Evolutionary conservation across 1,140 invertebrate genomes (phyloP), one percentile per base, ranked within the genome.

Genomic region (Cydia splendana): DNA sequence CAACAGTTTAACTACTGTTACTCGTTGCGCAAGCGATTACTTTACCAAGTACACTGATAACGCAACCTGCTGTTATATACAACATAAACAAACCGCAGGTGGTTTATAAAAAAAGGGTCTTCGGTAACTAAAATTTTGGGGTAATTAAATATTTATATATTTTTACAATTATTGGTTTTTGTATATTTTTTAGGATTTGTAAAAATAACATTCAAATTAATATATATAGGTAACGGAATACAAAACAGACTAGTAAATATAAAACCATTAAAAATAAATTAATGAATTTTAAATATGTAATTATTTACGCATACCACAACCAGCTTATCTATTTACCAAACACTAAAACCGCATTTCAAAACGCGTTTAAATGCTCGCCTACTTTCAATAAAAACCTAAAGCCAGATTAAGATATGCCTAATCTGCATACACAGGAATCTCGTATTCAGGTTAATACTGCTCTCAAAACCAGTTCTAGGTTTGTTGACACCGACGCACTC

Each of bases 371-470:
- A 62, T 24, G 57, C 57, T 20, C 18, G 57, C 51, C 51, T 53
- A n/a, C 18, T 62, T 62, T 62, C 57, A 62, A 62, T 62, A 62
- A 20, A 62, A 24, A 75, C 7, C 1, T 53, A 57, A 75, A 45
- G 42, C 51, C 74, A 75, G 51, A 75, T 53, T 51, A 45, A 75
- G 51, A 57, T 75, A 75, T 45, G 74, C 18, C 30, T 75, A 57
- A 53, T 75, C 51, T 75, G 51, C 51, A 53, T 75, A 51, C 51
- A 24, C 74, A 53, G 45, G 45, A 51, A 75, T 53, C 18, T 75
- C 74, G 24, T 71, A 71, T 71, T 71, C 34, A 20, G 67, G 67
- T 71, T 71, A 71, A 71, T 71, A 71, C 67, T 38, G 67, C 38
- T 71, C 67, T 38, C n/a, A 4, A 45, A 71, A 71, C 67, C 67